Percentiles rank a stretch among this genome's conserved stretches.
phyloP scores from a whole-genome alignment of 2,797 vertebrate genomes.

The Adrianichthys oophorus region DNA sequence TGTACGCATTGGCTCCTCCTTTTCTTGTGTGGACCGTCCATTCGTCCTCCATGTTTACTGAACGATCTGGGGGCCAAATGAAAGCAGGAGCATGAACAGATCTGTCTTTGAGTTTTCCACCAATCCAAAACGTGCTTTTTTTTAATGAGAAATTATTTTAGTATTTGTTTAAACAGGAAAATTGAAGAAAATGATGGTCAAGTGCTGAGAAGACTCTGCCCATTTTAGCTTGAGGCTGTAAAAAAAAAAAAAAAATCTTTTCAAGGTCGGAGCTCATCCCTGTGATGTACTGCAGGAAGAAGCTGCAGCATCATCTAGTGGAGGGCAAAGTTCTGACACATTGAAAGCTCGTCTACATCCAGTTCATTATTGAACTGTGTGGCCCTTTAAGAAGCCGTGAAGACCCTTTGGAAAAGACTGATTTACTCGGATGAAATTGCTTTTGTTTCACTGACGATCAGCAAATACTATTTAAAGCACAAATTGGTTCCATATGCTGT shows the following conservation, averaged over 20 bases:
- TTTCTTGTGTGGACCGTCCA: background rate
- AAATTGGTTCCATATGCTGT: background rate
- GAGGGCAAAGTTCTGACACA: background rate
- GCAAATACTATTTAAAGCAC: background rate
- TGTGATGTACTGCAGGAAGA: slow-evolving; percentile 12
- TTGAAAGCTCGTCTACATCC: background rate
- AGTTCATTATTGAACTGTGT: background rate
- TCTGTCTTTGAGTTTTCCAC: background rate
- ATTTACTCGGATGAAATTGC: background rate
- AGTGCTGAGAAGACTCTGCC: background rate
- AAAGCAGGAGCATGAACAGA: slow-evolving; percentile 1
- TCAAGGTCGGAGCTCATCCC: background rate
- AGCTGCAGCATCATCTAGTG: slow-evolving; percentile 49
- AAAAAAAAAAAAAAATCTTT: background rate
- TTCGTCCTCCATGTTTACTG: background rate
- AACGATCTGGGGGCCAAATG: slow-evolving; percentile 1
- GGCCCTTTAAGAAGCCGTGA: background rate
- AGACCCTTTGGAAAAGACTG: background rate
- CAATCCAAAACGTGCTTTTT: too few relatives aligned
- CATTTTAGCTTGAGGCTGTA: background rate
- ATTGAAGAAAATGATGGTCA: background rate
- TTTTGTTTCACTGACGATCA: background rate
- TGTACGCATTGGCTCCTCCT: slow-evolving; percentile 19
- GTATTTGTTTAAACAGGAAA: background rate
- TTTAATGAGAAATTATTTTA: too few relatives aligned